Evolutionary conservation across 2,113 vertebrate species (phyloP).

Genomic region (Periophthalmodon schlosseri): DNA sequence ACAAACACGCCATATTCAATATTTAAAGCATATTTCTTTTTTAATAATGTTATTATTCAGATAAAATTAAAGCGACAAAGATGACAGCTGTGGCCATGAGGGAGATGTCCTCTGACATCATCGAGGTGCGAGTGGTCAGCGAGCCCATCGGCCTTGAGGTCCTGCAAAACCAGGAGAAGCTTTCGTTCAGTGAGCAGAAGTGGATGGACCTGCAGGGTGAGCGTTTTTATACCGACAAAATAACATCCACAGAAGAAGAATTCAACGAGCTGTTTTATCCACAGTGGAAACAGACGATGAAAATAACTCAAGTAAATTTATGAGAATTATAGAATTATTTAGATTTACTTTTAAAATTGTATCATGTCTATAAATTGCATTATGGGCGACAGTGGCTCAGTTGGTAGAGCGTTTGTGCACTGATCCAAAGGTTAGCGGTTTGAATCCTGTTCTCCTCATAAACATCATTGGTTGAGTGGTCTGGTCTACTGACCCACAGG

Average conservation of each 20-base stretch:
- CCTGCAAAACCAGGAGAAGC: constrained; percentile 80
- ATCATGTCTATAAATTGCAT: no score
- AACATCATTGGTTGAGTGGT: no score
- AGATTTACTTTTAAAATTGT: no score
- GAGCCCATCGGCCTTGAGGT: constrained; percentile 72
- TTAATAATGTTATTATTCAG: background rate
- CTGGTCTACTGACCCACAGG: no score
- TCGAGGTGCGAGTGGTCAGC: constrained; percentile 80
- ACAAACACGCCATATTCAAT: background rate
- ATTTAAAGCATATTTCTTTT: background rate
- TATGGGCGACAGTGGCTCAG: no score
- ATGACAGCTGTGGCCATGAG: constrained; percentile 82
- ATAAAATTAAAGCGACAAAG: constrained; percentile 74
- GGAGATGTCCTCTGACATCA: constrained; percentile 81
- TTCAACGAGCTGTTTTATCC: background rate
- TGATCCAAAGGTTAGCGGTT: no score
- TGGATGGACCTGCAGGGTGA: constrained; percentile 91
- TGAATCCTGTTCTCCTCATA: no score
- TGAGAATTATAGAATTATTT: no score
- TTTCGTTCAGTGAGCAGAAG: constrained; percentile 84
- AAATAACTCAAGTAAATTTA: background rate
- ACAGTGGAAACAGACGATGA: background rate
- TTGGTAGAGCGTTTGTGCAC: no score
- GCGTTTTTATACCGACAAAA: constrained; percentile 12
- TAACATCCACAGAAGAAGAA: background rate